Conservation (phyloP, 2,113 vertebrate species). For the Solenodon paradoxus region DNA sequence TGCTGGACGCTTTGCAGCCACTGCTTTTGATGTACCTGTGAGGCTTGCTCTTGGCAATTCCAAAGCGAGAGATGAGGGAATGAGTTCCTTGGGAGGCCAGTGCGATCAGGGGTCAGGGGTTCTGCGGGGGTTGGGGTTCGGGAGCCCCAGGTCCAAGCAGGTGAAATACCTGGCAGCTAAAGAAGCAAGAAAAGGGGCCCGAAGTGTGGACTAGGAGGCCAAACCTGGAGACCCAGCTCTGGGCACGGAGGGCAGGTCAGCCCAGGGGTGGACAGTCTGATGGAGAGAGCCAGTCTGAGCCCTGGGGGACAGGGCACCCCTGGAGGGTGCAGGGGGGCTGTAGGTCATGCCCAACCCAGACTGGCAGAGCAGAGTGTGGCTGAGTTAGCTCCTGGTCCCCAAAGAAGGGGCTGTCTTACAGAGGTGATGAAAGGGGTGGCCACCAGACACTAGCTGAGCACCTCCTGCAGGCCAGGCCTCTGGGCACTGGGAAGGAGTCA, state of each 20-base stretch:
- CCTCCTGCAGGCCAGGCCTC: constrained; percentile 34
- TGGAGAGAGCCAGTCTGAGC: background rate
- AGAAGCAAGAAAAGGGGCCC: background rate
- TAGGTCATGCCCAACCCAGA: background rate
- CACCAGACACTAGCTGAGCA: no score
- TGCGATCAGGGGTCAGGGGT: background rate
- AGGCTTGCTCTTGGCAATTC: no score
- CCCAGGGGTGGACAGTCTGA: background rate
- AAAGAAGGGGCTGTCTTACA: background rate
- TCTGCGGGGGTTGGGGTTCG: no score
- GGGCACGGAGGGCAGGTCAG: background rate
- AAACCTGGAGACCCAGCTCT: background rate
- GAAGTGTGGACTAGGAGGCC: accelerated
- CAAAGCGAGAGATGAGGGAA: background rate
- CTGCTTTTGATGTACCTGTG: background rate
- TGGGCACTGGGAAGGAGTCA: constrained; percentile 7
- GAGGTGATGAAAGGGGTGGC: background rate
- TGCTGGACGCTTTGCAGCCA: accelerated
- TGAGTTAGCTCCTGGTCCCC: background rate
- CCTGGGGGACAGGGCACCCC: background rate
- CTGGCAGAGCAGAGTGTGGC: background rate
- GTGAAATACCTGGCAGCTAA: background rate
- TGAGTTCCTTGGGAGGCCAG: background rate
- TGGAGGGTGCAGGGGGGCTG: background rate
- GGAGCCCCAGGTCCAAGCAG: no score